Base-by-base conservation (phyloP, 1,140 invertebrate species). In the Atta cephalotes region DNA sequence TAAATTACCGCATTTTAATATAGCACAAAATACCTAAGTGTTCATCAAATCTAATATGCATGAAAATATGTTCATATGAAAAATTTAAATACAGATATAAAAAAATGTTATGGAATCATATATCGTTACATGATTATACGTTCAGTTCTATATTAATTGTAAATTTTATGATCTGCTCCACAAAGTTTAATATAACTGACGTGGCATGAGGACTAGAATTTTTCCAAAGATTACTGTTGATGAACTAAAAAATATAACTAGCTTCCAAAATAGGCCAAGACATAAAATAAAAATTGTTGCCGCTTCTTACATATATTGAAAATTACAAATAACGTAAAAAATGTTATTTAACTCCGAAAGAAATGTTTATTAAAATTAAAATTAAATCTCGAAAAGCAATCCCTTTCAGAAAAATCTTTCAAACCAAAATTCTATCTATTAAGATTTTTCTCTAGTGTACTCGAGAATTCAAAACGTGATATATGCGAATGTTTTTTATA, bases 61-160 rank as follows among this genome's bases (percentile, higher is more conserved):
- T 76, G 53, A 84, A 0, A 82, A 10, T 62, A 84, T 84, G 56
- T 84, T 84, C 56, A 18, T 62, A 76, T 21, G n/a, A 84, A 21
- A 58, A 66, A 49, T 84, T 60, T 18, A 76, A 81, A 76, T 84
- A 74, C 56, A 82, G 39, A 82, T 84, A 84, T 39, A 60, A 74
- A 82, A 79, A 84, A 62, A 60, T 82, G 63, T 60, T 51, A 76
- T 51, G 39, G 18, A 84, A 76, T 74, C 39, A 49, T 74, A 51
- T 39, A 51, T n/a, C 25, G 28, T 74, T 60, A 74, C 12, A 35
- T 66, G 25, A 35, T 66, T 80, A 25, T n/a, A 31, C 9, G 4
- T 76, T 76, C 14, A 63, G 9, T 62, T 84, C 25, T 76, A 45
- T 56, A 7, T 72, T 31, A 82, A 74, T 60, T 74, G 56, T 84